phyloP scores from a whole-genome alignment of 2,113 vertebrate species.

The Thryonomys swinderianus region DNA sequence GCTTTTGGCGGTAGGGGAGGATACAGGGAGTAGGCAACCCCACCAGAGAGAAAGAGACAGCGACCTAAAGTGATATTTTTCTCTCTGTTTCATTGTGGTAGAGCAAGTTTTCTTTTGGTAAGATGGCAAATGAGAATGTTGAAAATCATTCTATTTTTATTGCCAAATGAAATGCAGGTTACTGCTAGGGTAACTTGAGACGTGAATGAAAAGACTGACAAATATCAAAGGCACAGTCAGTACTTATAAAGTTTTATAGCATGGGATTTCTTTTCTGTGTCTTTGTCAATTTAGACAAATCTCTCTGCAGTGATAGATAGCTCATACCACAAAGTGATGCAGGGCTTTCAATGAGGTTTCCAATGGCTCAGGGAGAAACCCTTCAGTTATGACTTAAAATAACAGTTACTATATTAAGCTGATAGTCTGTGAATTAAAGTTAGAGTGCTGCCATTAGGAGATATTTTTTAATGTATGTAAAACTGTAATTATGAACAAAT shows the following conservation, averaged over 20 bases:
- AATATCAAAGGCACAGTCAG: not conserved
- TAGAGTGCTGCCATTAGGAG: not conserved
- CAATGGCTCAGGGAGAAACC: not conserved
- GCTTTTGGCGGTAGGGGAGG: not conserved
- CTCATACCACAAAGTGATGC: not conserved
- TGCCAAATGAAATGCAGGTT: not conserved
- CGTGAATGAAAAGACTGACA: not conserved
- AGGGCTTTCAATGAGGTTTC: not conserved
- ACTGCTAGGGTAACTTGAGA: not conserved
- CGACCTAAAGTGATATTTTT: not conserved
- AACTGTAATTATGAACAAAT: not conserved
- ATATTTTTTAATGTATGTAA: not conserved
- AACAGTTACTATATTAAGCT: not conserved
- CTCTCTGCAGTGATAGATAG: not conserved
- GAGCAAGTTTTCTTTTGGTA: constrained; percentile 42
- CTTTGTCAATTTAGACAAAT: not conserved
- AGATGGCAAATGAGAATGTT: not conserved
- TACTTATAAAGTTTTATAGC: not conserved
- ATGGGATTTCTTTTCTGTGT: not conserved
- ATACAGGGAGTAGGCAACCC: not conserved
- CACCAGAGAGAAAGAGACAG: not conserved
- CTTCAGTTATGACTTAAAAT: constrained; percentile 40
- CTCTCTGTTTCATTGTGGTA: not conserved
- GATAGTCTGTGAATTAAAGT: not conserved
- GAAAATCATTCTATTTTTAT: not conserved